These are phyloP conservation scores for Morphnarchus princeps DNA, from an alignment of 2,113 vertebrate species.

Conservation along the genomic window DNA sequence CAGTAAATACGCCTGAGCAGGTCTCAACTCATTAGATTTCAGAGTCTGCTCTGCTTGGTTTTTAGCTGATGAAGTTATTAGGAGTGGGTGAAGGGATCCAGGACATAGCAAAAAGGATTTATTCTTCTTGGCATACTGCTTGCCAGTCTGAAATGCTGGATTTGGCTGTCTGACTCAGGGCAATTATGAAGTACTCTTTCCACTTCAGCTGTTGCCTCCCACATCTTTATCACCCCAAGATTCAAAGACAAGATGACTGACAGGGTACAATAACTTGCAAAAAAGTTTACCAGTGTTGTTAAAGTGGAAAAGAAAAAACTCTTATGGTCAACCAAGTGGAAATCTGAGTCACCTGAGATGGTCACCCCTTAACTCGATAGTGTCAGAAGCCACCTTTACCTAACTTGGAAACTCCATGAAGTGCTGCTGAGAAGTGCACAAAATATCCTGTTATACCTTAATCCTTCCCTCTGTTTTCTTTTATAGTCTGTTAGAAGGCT, in stretches of 20 bases:
- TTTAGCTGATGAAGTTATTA: constrained; percentile 48
- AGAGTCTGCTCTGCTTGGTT: constrained; percentile 10
- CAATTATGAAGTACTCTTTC: constrained; percentile 55
- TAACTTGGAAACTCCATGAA: background rate
- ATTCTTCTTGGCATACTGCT: constrained; percentile 20
- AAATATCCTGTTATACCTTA: background rate
- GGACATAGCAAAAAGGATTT: constrained; percentile 50
- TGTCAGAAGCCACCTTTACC: background rate
- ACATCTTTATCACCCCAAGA: constrained; percentile 41
- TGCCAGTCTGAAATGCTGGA: constrained; percentile 37
- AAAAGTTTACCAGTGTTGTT: background rate
- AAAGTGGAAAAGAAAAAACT: constrained; percentile 8
- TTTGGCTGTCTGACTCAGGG: constrained; percentile 61
- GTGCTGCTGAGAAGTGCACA: background rate
- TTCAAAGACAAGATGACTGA: constrained; percentile 36
- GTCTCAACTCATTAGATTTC: constrained; percentile 33
- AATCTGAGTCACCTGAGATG: background rate
- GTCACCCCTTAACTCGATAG: background rate
- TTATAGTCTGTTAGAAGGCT: background rate
- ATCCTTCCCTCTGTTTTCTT: background rate
- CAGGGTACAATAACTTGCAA: background rate
- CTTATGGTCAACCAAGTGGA: background rate
- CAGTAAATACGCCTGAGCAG: background rate
- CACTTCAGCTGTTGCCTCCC: constrained; percentile 59
- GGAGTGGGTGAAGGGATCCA: constrained; percentile 38